Conservation (phyloP, 2,888 invertebrate genomes). For the Drosophila diplacantha region DNA sequence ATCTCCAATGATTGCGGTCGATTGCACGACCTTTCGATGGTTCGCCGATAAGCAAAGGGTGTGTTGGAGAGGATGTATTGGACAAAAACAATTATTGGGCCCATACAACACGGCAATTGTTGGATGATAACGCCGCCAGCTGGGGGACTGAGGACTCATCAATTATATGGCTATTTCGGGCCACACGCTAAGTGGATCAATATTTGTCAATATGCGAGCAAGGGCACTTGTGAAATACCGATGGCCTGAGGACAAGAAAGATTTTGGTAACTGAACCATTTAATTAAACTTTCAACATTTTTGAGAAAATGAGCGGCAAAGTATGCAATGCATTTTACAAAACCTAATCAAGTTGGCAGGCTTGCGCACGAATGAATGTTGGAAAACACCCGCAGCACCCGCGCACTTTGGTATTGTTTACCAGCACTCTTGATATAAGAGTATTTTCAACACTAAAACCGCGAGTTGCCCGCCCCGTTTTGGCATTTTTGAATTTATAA, state of each 20-base stretch:
- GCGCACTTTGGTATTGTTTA: not conserved
- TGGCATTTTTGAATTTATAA: not conserved
- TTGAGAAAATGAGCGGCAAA: not conserved
- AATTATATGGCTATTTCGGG: slow-evolving; percentile 22
- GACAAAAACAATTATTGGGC: slow-evolving; percentile 4
- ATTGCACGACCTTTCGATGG: slow-evolving; percentile 19
- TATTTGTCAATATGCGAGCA: slow-evolving; percentile 1
- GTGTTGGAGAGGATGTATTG: not conserved
- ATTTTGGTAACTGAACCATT: not conserved
- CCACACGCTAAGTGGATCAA: slow-evolving; percentile 32
- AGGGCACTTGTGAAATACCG: not conserved
- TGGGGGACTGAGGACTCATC: slow-evolving; percentile 1
- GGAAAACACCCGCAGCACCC: not conserved
- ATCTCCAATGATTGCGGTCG: not conserved
- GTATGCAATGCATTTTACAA: not conserved
- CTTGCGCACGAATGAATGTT: not conserved
- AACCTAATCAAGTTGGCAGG: not conserved
- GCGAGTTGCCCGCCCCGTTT: not conserved
- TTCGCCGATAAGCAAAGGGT: slow-evolving; percentile 6
- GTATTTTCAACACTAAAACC: not conserved
- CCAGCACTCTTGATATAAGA: not conserved
- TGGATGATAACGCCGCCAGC: slow-evolving; percentile 4
- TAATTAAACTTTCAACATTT: not conserved
- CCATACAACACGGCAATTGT: slow-evolving; percentile 1
- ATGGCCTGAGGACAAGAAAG: not conserved